Base-by-base conservation (phyloP, 2,888 invertebrate genomes). In the Hemaris fuciformis region DNA sequence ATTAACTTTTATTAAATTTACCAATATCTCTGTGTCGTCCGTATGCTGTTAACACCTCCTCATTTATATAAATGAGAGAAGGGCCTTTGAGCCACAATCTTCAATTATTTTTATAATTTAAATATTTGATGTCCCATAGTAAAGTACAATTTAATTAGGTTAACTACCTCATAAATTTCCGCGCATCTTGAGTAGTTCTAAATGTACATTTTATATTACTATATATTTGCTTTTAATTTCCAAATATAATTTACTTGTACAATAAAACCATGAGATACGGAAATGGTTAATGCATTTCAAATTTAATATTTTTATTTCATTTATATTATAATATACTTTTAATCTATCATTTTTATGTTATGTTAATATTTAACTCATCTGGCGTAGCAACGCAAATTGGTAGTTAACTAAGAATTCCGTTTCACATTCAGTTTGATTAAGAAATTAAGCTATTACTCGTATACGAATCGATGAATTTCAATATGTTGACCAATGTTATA, bases 21-120 rank as follows among this genome's bases (percentile, higher is more conserved):
- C 10, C 1, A 53, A 31, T 18, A 45, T 10, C n/a, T 15, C 1
- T 8, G 27, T 53, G 53, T 4, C 18, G 18, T 53, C 48, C 8
- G 27, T 18, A 13, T 53, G 27, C 6, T 18, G 23, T 46, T 23
- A 53, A 53, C 53, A 31, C 53, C 53, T 46, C 25, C n/a, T 53
- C 53, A 53, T 53, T 53, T 18, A 53, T n/a, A n/a, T 18, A 53
- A n/a, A 53, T 53, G 27, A 31, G 31, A 53, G 18, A 31, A 31
- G 27, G 53, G 15, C 53, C 31, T n/a, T 31, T 3, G 48, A 18
- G 2, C 18, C 8, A 31, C 3, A 15, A 25, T 48, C 53, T 53
- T 53, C 31, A 53, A 53, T 53, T 53, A 53, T 31, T 53, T 48
- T 46, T 31, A 53, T 48, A 53, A 53, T 53, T 53, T 53, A 53